Evolutionary conservation across 2,113 vertebrate species (phyloP).

Genomic region (Paramisgurnus dabryanus): DNA sequence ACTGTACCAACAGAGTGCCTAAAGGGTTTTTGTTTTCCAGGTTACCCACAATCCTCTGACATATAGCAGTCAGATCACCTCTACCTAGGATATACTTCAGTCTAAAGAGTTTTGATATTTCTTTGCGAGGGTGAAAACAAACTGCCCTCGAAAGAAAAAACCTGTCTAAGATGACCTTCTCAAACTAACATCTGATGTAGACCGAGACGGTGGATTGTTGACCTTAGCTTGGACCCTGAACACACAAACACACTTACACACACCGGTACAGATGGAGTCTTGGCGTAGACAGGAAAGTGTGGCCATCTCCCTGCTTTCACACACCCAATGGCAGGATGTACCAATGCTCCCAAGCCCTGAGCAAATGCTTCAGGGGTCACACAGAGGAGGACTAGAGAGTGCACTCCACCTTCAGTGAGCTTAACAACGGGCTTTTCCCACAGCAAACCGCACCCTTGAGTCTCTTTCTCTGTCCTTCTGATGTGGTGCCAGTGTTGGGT

Average conservation of each 20-base stretch:
- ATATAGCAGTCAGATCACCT: too few relatives aligned
- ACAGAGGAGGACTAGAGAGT: constrained; percentile 51
- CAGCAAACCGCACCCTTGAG: constrained; percentile 51
- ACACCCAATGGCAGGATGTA: constrained; percentile 58
- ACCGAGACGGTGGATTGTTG: constrained; percentile 7
- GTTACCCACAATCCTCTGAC: too few relatives aligned
- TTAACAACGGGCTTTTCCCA: constrained; percentile 48
- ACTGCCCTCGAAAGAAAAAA: background rate
- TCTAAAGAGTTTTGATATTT: too few relatives aligned
- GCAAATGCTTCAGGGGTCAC: constrained; percentile 55
- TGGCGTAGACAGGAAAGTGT: constrained; percentile 57
- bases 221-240: constrained; percentile 25
- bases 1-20: too few relatives aligned
- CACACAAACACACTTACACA: constrained; percentile 36
- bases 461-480: constrained; percentile 20
- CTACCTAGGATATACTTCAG: too few relatives aligned
- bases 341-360: constrained; percentile 53
- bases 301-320: constrained; percentile 54
- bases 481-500: constrained; percentile 12
- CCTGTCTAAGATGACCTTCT: background rate
- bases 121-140: background rate
- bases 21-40: too few relatives aligned
- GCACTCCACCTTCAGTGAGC: constrained; percentile 54
- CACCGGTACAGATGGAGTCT: constrained; percentile 35
- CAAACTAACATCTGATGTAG: background rate